Evolutionary conservation across 1,140 invertebrate genomes (phyloP), one percentile per base, ranked within the genome.

Genomic region (Rhagoletis pomonella): DNA sequence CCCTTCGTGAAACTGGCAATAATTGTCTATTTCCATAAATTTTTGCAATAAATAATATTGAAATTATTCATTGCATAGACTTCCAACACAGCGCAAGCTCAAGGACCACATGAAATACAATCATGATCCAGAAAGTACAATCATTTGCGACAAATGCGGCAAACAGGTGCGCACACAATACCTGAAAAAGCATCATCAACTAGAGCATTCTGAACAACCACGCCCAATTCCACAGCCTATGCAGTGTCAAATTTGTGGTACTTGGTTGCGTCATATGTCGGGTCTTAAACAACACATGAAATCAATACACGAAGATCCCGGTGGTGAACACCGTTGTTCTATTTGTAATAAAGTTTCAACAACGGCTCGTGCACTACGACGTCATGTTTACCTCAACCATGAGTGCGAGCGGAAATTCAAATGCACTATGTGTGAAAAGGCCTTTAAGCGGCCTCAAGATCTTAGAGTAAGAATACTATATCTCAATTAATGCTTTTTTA

Each of bases 201-300:
- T 92, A 5, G 90, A 91, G 89, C 91, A 92, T 87, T 92, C 91
- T 42, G 90, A 92, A 19, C 88, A 88, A 44, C 91, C 91, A 29
- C 90, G 91, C 0, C 91, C 90, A 0, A 89, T 91, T 55, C 91
- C 91, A 5, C 89, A 90, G 67, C 88, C 91, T 10, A 90, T 91
- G 42, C 91, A 92, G 85, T 92, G 91, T 58, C 89, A 92, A 88
- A 89, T 92, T 7, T 92, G 91, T 81, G 90, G 90, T 10, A 90
- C 91, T 39, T 92, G 91, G 91, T 86, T 92, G 1, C 89, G 90
- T 42, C 90, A 91, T 60, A 86, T 92, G 65, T 89, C 90, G 2
- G 91, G 91, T 1, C 89, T 92, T 1, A 92, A 92, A 87, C 91
- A 92, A 89, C 91, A 92, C 47, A 92, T 92, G 91, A 92, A 92